A percentile compares a stretch with the other conserved stretches of the same genome.
phyloP scores from a whole-genome alignment of 1,140 invertebrate species.

The Drosophila tropicalis region DNA sequence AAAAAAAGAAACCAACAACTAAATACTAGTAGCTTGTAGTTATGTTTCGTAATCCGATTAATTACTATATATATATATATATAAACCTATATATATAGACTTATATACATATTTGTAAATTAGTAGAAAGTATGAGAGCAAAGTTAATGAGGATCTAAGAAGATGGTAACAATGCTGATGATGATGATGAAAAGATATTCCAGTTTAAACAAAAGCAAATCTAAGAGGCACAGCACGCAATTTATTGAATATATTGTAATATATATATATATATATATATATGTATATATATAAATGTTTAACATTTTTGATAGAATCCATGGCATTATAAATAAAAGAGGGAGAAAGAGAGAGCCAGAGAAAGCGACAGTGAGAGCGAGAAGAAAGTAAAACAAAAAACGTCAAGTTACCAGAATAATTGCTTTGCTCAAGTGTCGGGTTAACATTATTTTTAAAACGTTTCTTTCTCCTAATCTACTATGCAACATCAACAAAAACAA shows the following conservation, averaged over 20 bases:
- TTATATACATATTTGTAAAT: conserved; percentile 62
- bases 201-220: conserved; percentile 49
- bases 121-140: conserved; percentile 43
- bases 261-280: conserved; percentile 63
- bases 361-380: not conserved
- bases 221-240: conserved; percentile 57
- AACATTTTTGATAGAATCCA: conserved; percentile 68
- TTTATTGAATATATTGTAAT: conserved; percentile 43
- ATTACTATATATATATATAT: conserved; percentile 19
- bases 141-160: conserved; percentile 3
- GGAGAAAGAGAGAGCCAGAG: conserved; percentile 16
- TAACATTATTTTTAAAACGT: conserved; percentile 38
- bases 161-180: not conserved
- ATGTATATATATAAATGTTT: conserved; percentile 70
- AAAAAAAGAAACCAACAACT: conserved; percentile 13
- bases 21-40: conserved; percentile 66
- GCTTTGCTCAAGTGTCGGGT: conserved; percentile 22
- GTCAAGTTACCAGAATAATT: conserved; percentile 25
- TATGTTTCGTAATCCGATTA: conserved; percentile 41
- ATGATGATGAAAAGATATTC: conserved; percentile 40
- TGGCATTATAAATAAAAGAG: conserved; percentile 18
- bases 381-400: conserved; percentile 3
- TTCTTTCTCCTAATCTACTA: conserved; percentile 67
- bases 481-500: conserved; percentile 31
- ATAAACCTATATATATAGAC: conserved; percentile 23